A percentile compares a stretch with the other conserved stretches of the same genome.
Evolutionary conservation across 2,888 invertebrate species (phyloP).

Genomic region (Cabera pusaria): DNA sequence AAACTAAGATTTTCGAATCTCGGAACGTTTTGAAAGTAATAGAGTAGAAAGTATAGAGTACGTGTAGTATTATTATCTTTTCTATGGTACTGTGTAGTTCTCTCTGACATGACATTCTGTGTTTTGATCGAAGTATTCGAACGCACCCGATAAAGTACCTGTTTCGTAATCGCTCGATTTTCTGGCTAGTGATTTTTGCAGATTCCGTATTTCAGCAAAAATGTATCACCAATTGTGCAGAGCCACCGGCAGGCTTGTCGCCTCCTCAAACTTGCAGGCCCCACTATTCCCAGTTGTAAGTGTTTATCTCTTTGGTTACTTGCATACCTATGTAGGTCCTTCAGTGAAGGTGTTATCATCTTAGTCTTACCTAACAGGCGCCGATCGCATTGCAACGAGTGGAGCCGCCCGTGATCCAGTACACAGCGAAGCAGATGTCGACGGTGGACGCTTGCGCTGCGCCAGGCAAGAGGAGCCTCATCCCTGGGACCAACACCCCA

Average conservation of each 20-base stretch:
- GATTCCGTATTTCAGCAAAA: conserved; percentile 35
- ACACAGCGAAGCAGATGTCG: conserved; percentile 66
- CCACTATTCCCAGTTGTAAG: conserved; percentile 77
- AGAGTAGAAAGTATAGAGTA: too few species aligned
- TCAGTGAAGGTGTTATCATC: conserved; percentile 20
- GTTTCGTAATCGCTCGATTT: conserved; percentile 71
- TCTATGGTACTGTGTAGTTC: too few species aligned
- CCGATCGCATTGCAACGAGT: conserved; percentile 74
- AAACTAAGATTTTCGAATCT: too few species aligned
- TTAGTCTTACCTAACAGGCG: conserved; percentile 45
- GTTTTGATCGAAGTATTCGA: conserved; percentile 48
- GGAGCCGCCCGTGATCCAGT: conserved; percentile 64
- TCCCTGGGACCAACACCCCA: conserved; percentile 72
- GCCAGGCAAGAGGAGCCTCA: conserved; percentile 51
- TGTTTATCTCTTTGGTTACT: conserved; percentile 25
- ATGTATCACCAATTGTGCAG: conserved; percentile 78
- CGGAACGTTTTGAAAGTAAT: too few species aligned
- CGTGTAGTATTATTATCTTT: too few species aligned
- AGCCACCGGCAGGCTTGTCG: conserved; percentile 69
- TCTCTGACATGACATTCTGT: too few species aligned
- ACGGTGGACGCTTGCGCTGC: conserved; percentile 68
- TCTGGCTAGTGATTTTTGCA: conserved; percentile 36
- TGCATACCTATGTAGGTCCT: too few species aligned
- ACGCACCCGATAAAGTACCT: conserved; percentile 54
- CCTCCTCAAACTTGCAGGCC: conserved; percentile 63